These are phyloP conservation scores for Apteryx owenii DNA, from an alignment of 2,113 vertebrate species.

Conservation along the genomic window DNA sequence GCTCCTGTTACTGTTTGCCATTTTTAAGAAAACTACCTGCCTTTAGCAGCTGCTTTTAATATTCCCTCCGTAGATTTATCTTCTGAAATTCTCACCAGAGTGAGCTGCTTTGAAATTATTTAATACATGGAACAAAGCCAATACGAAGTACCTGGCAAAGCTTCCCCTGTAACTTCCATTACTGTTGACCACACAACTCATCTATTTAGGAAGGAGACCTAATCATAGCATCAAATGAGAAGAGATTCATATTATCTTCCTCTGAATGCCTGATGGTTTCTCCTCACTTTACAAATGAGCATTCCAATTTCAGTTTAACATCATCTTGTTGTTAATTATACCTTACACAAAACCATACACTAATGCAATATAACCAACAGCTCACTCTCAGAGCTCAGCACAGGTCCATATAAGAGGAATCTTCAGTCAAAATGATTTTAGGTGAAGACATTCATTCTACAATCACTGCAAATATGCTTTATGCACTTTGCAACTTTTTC, in stretches of 20 bases:
- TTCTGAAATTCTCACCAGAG: neutral
- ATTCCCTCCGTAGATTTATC: neutral
- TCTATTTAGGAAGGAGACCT: neutral
- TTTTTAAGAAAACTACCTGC: neutral
- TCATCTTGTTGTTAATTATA: neutral
- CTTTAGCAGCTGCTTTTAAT: neutral
- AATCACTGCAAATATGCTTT: neutral
- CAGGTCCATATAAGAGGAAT: neutral
- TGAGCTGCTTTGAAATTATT: neutral
- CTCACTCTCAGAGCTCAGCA: neutral
- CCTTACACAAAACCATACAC: neutral
- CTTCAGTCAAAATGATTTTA: neutral
- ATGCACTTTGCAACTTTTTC: neutral
- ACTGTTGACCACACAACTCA: neutral
- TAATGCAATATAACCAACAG: neutral
- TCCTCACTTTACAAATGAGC: neutral
- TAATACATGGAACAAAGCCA: neutral
- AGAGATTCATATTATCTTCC: neutral
- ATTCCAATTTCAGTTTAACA: neutral
- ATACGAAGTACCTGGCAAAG: neutral
- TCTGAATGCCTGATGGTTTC: neutral
- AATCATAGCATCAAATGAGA: neutral
- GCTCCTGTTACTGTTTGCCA: neutral
- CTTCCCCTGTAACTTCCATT: neutral
- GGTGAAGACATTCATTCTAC: neutral